phyloP scores from a whole-genome alignment of 2,113 vertebrate species.

The Plotosus lineatus region DNA sequence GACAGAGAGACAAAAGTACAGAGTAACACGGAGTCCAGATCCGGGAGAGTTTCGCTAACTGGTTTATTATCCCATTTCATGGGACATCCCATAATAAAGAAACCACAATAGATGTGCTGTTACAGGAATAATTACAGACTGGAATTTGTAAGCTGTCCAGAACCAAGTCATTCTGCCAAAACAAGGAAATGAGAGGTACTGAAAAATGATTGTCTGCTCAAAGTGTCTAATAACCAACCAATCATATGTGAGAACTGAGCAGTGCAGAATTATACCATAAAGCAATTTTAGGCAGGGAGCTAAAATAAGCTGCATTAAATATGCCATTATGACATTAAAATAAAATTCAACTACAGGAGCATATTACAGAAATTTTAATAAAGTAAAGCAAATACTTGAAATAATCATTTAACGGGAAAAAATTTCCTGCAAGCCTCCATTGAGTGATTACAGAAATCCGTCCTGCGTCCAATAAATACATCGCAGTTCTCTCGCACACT shows the following conservation, averaged over 20 bases:
- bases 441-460: conserved; percentile 25
- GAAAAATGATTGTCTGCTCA: not conserved
- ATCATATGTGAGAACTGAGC: not conserved
- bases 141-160: not conserved
- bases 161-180: not conserved
- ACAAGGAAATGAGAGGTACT: not conserved
- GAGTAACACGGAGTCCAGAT: too few relatives aligned
- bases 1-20: too few relatives aligned
- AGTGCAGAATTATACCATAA: not conserved
- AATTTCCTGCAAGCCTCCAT: not conserved
- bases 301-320: conserved; percentile 8
- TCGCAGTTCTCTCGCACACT: conserved; percentile 45
- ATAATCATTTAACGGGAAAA: not conserved
- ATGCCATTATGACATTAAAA: not conserved
- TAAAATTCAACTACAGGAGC: conserved; percentile 10
- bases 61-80: too few relatives aligned
- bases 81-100: too few relatives aligned
- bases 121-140: not conserved
- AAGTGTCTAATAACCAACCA: not conserved
- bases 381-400: conserved; percentile 5
- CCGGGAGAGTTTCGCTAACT: too few relatives aligned
- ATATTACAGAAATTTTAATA: conserved; percentile 4
- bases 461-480: conserved; percentile 59
- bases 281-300: not conserved
- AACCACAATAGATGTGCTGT: not conserved